These are phyloP conservation scores for Tyto alba DNA, from an alignment of 2,113 vertebrate genomes.

Conservation along the genomic window DNA sequence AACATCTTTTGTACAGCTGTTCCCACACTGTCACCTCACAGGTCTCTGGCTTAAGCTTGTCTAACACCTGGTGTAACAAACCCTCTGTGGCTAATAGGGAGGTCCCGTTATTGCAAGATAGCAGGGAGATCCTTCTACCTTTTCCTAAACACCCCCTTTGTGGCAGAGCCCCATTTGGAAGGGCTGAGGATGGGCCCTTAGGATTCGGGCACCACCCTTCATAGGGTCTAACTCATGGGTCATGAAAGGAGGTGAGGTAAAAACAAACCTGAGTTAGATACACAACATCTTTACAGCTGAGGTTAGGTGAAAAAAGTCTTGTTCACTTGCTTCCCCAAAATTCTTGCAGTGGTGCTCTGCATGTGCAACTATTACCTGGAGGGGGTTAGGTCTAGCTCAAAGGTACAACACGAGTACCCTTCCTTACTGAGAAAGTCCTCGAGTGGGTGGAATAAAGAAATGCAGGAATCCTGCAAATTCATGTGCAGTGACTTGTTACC, in stretches of 20 bases:
- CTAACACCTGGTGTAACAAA: no score
- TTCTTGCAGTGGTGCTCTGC: no score
- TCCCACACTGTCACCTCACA: accelerated
- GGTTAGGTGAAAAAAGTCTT: background rate
- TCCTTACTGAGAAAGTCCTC: background rate
- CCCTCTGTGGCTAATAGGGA: no score
- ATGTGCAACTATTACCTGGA: accelerated
- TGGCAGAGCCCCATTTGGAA: background rate
- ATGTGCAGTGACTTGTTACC: no score
- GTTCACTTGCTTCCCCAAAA: background rate
- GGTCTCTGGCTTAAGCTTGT: background rate
- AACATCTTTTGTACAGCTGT: no score
- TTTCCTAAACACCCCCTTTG: background rate
- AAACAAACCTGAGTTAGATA: background rate
- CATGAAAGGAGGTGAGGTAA: background rate
- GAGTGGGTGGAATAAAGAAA: background rate
- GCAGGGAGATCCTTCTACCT: background rate
- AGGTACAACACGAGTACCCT: background rate
- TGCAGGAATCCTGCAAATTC: background rate
- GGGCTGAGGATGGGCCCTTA: no score
- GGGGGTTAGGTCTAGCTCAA: background rate
- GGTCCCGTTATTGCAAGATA: background rate
- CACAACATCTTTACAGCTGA: background rate
- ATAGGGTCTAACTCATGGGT: no score
- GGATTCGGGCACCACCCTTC: background rate